phyloP scores from a whole-genome alignment of 2,113 vertebrate genomes.

The Chamaetylas fuelleborni region DNA sequence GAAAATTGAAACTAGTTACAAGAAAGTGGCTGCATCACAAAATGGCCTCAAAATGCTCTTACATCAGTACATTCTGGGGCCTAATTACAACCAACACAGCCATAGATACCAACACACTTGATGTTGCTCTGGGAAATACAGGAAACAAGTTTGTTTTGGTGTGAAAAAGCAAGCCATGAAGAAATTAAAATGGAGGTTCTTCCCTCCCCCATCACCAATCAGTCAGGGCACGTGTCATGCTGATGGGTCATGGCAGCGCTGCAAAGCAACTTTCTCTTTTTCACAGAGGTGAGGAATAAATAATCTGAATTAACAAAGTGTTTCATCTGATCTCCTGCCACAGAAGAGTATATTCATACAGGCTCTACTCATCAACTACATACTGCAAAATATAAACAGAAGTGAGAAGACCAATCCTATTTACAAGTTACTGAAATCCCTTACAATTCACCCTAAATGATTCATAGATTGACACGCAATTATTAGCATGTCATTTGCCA shows the following conservation, averaged over 20 bases:
- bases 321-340: neutral
- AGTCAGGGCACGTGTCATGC: neutral
- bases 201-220: neutral
- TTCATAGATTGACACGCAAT: neutral
- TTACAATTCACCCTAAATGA: neutral
- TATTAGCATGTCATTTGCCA: neutral
- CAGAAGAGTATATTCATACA: neutral
- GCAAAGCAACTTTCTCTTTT: neutral
- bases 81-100: neutral
- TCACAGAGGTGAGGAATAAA: neutral
- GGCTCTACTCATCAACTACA: neutral
- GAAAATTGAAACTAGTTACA: neutral
- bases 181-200: neutral
- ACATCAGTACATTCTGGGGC: neutral
- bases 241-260: neutral
- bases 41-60: neutral
- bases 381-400: neutral
- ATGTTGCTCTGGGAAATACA: neutral
- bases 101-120: neutral
- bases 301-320: neutral
- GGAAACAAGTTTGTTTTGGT: neutral
- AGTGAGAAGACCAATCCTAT: neutral
- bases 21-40: neutral
- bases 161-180: neutral
- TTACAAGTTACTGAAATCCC: conserved; percentile 12